Evolutionary conservation across 92 coral and sea anemone species (phyloP), one percentile per base, ranked within the genome.

Genomic region (Epizoanthus stellaris): DNA sequence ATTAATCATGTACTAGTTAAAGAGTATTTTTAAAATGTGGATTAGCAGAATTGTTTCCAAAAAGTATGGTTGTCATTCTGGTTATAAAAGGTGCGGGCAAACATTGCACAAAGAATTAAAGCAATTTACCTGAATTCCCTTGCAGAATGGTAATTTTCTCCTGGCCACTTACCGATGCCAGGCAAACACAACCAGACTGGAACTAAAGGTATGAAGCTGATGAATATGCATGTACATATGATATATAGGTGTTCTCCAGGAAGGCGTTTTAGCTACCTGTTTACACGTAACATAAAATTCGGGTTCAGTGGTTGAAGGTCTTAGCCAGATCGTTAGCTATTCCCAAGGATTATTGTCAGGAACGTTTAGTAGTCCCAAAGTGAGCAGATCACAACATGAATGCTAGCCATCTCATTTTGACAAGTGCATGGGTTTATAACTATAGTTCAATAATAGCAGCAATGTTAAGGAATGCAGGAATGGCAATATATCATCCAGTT

Each of bases 81-180:
- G 49, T 43, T 6, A 0, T 43, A 7, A 3, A 49, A 1, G 0
- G 2, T 49, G 11, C 10, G 4, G 54, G 54, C 54, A 6, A 49
- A 49, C 0, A 10, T 52, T 52, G 12, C 10, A 52, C 2, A 7
- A 43, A 38, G n/a, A 23, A 63, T 2, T 13, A 39, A 19, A 4
- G 49, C 36, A 4, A 13, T 52, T 66, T 65, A 2, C 14, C 20
- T 39, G 30, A 23, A 43, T 45, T 82, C 16, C 30, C 9, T 87
- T 75, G 30, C 82, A 96, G 99, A 94, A 93, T 88, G 99, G 99
- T 6, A 96, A 96, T 81, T 96, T 94, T 75, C 92, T 96, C 3
- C 86, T 96, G 62, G 99, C 99, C 30, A 96, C 99, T 20, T 96
- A 96, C 80, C 87, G 99, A 56, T 96, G 99, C 64, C 99, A 96